Base-by-base conservation (phyloP, 2,113 vertebrate species). In the Gavia stellata region DNA sequence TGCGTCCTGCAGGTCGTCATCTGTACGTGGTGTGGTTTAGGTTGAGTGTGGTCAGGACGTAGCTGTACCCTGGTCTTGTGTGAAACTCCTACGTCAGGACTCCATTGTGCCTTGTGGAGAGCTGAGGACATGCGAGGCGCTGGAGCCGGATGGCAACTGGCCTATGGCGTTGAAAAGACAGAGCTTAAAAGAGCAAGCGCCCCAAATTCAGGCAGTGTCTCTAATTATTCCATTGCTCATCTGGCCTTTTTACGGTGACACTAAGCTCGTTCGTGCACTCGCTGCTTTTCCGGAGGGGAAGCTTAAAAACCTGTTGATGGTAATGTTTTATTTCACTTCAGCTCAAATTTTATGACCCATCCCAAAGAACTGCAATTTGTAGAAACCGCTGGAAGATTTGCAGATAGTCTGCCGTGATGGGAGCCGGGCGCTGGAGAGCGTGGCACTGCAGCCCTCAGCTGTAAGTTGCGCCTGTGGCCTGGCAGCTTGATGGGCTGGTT, bases 21-120 rank as follows among this genome's bases (percentile, higher is more conserved):
- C 52, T 36, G 7, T 12, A 1, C 3, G 0, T 3, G n/a, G 10
- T 0, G 5, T 47, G 53, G 1, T 21, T 34, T 53, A 18, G 31
- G 47, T 5, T 49, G 62, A 28, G 61, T 0, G 3, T 3, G 6
- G 21, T 29, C 45, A 11, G 61, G 62, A 20, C 2, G 4, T 14
- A 19, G 63, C 52, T 33, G 31, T 58, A 15, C 21, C 34, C 23
- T 45, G 7, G 1, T 29, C 21, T 55, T 23, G 16, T 12, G 56
- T 44, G 90, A 13, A 50, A 23, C 45, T n/a, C 23, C 53, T 11
- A 1, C 0, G 3, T 3, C 2, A 10, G n/a, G 21, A 31, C 36
- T 71, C 14, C 5, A 0, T 4, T 49, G 21, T 25, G 14, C 75
- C 24, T 5, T 15, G 4, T 4, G 23, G 45, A 34, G 62, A 56